phyloP scores from a whole-genome alignment of 2,113 vertebrate genomes.

The Tragelaphus strepsiceros region DNA sequence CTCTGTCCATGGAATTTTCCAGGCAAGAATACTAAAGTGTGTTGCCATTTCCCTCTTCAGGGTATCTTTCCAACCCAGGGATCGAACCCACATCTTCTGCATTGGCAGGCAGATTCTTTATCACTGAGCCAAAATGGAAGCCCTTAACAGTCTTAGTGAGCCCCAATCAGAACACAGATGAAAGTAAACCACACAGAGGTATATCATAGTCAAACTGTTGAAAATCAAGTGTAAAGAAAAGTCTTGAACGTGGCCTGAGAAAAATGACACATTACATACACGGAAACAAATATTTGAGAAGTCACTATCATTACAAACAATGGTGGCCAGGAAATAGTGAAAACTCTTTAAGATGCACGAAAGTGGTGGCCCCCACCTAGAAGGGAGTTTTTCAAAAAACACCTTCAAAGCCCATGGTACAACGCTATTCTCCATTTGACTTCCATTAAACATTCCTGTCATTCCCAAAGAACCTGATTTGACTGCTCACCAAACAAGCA shows the following conservation, averaged over 20 bases:
- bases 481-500: neutral
- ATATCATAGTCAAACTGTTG: neutral
- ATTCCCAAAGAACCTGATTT: neutral
- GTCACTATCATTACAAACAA: neutral
- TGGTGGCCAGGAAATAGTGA: neutral
- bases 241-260: fast-evolving
- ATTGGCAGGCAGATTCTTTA: neutral
- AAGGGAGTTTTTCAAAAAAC: neutral
- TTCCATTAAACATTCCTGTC: neutral
- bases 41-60: neutral
- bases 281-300: neutral
- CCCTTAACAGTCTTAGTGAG: neutral
- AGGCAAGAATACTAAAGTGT: neutral
- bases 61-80: neutral
- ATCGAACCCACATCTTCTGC: neutral
- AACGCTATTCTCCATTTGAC: neutral
- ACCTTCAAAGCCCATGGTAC: neutral
- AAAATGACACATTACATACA: neutral
- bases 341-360: neutral
- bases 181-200: neutral
- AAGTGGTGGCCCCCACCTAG: neutral
- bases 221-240: neutral
- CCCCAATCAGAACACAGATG: neutral
- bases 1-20: neutral
- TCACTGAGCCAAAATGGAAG: neutral